Evolutionary conservation across 2,113 vertebrate species (phyloP), one percentile per base, ranked within the genome.

Genomic region (Melierax canorus): DNA sequence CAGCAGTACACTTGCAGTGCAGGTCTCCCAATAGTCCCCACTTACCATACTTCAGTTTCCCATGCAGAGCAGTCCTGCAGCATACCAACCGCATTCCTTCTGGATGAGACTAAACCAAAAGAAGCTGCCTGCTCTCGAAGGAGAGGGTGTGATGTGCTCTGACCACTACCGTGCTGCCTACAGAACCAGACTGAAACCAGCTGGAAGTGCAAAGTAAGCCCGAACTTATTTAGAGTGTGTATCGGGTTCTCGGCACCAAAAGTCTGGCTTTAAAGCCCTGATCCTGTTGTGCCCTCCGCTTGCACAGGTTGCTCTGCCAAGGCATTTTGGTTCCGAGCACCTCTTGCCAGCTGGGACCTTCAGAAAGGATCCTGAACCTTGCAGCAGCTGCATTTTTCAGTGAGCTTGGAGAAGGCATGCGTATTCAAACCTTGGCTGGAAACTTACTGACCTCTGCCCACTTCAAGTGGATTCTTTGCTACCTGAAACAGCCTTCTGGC

Each of bases 391-490:
- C 5, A 2, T 48, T 90, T 56, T 46, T 5, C 85, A 73, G 48
- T 0, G 0, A 90, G 36, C 43, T 2, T 4, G 20, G 45, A 60
- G 79, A 55, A 69, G 74, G 45, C 10, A 73, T 12, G 45, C 4
- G 12, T 27, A 74, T 71, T 69, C 72, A 86, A 43, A 74, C 41
- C 67, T 53, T 6, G 7, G 8, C 50, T 86, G 88, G 53, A 93
- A 92, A 83, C 53, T 63, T 38, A 16, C 82, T 93, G 94, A 97
- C 90, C 86, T 88, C 72, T 80, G n/a, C 56, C 88, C 60, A 4
- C 58, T 89, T 68, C 3, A 36, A 87, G 77, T 36, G 68, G 76
- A 66, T 81, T 87, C 87, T 92, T 45, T 84, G 81, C 74, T 82
- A 87, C 86, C 62, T 62, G 60, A 68, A 90, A 88, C 41, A 83